Evolutionary conservation across 92 coral and sea anemone species (phyloP), one percentile per base, ranked within the genome.

Genomic region (Phenganax stokvisi): DNA sequence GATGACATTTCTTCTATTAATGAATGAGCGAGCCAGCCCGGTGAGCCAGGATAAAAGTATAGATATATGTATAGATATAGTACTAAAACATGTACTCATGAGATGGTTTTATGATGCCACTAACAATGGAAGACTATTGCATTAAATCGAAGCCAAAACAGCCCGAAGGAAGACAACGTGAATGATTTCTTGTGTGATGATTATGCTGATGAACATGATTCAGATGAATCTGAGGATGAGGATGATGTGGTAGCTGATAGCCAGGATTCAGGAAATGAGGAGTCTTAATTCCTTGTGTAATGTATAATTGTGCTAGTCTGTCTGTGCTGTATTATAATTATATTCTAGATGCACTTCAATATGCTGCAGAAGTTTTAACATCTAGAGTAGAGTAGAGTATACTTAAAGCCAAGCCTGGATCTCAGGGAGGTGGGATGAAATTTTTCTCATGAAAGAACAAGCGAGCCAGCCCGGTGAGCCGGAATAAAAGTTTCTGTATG

Each of bases 201-300:
- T 84, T 94, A 94, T 85, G 97, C 90, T 3, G 98, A 93, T 80
- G 98, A 94, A 76, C 79, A 92, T 79, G 92, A 93, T 81, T 87
- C 87, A 81, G 96, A 90, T 51, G 97, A 93, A 55, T 79, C 79
- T 6, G 98, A 93, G 15, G 98, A 91, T 12, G 92, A 89, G 12
- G 98, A 94, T 68, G 96, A 94, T 71, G 89, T 91, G 70, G 87
- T 92, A 88, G 98, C 90, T 61, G 92, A 94, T 81, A 94, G 98
- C 51, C 97, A 92, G 84, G 98, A 94, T 84, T 94, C 98, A 0
- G 98, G 98, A 47, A 94, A 94, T 80, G 98, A 94, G 81, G 97
- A 93, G 79, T 89, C 98, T 84, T 94, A 87, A 90, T 82, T 77
- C 54, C 65, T 47, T 31, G 72, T 66, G 72, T 44, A 31, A 56